These are phyloP conservation scores for Nipponacmea schrenckii DNA, from an alignment of 2,888 invertebrate genomes.

Conservation along the genomic window DNA sequence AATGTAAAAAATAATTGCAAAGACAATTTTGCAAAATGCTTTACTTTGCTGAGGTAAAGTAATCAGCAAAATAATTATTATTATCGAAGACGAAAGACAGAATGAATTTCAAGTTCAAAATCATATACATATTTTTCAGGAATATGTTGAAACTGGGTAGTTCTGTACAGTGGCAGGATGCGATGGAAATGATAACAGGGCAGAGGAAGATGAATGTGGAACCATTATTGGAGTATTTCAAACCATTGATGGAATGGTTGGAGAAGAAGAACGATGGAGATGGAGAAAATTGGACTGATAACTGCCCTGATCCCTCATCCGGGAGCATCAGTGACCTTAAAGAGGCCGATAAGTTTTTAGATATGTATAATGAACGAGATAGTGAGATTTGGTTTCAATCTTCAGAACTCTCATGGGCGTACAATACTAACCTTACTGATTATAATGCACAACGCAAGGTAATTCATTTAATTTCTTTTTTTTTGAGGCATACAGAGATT, in stretches of 20 bases:
- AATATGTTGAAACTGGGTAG: constrained; percentile 68
- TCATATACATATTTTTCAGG: too few species aligned
- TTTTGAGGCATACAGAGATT: too few species aligned
- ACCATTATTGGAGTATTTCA: constrained; percentile 83
- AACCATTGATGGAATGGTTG: constrained; percentile 82
- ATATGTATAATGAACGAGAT: neutral
- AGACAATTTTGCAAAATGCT: too few species aligned
- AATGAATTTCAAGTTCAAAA: too few species aligned
- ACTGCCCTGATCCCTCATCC: constrained; percentile 14
- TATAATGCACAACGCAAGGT: constrained; percentile 47
- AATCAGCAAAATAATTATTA: too few species aligned
- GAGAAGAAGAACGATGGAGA: constrained; percentile 68
- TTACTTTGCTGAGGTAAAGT: too few species aligned
- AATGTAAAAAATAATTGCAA: neutral
- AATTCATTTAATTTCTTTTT: constrained; percentile 26
- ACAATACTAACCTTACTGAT: constrained; percentile 54
- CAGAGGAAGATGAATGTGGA: constrained; percentile 76
- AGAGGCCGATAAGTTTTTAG: constrained; percentile 1
- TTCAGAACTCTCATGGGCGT: constrained; percentile 38
- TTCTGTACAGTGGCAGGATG: constrained; percentile 74
- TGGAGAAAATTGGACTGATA: constrained; percentile 3
- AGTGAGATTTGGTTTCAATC: neutral
- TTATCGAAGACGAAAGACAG: too few species aligned
- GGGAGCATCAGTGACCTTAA: neutral
- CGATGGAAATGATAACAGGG: constrained; percentile 82